Evolutionary conservation across 2,888 invertebrate genomes (phyloP), one percentile per base, ranked within the genome.

Genomic region (Mylabris sibirica): DNA sequence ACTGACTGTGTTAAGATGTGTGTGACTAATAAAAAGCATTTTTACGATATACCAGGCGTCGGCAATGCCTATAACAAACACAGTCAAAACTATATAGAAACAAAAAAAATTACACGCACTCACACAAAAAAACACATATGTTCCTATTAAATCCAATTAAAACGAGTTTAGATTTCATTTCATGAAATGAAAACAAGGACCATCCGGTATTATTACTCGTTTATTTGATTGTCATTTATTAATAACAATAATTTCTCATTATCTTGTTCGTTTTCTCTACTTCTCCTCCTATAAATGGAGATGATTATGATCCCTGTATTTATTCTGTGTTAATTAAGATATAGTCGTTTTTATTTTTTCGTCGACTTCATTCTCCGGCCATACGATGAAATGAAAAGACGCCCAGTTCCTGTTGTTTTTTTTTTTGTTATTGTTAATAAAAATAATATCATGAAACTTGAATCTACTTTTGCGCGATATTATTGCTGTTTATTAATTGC

Each of bases 1-100:
- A 62, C 66, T 69, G 71, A 72, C 73, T 49, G 70, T 70, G 70
- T 70, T 74, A 74, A 75, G 75, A 76, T 75, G 76, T 30, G 76
- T 30, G 30, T 74, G 77, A 69, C 75, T 62, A 76, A 77, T 76
- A 76, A 78, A 77, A 76, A 74, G 72, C 71, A 74, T 20, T 73
- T 81, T 81, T 81, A 81, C 78, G 79, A 77, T 74, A 74, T 68
- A 69, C 74, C 75, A 77, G 78, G 74, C 78, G 79, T 75, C 76
- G 75, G 74, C 75, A 75, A 70, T 65, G 69, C 72, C 70, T 75
- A 76, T 64, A 72, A 30, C n/a, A 17, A n/a, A 14, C 11, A 70
- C 65, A 71, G 67, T 49, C 9, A 38, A n/a, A 68, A 63, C 69
- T 70, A 70, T 77, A 74, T 77, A 79, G 79, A 44, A 5, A 35